These are phyloP conservation scores for Meandrusa payeni DNA, from an alignment of 2,888 invertebrate genomes.

Conservation along the genomic window DNA sequence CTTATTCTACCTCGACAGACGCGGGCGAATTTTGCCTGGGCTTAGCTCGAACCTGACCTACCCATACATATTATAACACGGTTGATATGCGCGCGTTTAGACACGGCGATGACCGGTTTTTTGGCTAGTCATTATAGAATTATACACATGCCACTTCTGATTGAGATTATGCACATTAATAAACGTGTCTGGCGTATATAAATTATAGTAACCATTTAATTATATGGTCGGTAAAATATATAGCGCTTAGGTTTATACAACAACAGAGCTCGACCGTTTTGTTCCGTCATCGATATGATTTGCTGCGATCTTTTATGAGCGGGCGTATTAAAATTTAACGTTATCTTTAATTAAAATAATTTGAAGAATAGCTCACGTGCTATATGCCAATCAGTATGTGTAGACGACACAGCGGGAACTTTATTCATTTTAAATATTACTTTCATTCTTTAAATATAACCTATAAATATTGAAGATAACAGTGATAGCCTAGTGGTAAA, in stretches of 20 bases:
- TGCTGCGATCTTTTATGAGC: no score
- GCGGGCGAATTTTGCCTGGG: slow-evolving; percentile 57
- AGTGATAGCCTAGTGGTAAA: no score
- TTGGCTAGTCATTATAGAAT: slow-evolving; percentile 12
- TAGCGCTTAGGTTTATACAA: slow-evolving; percentile 1
- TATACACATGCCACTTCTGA: slow-evolving; percentile 12
- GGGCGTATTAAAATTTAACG: no score
- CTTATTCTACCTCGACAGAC: slow-evolving; percentile 53
- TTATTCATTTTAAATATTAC: no score
- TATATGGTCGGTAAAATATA: slow-evolving; percentile 13
- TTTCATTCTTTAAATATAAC: no score
- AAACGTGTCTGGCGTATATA: slow-evolving; percentile 27
- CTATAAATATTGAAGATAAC: no score
- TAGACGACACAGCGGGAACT: no score
- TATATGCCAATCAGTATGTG: no score
- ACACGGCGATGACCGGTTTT: slow-evolving; percentile 2
- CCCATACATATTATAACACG: slow-evolving; percentile 29
- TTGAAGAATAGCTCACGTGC: no score
- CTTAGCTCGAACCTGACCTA: slow-evolving; percentile 58
- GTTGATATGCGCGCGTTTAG: background rate
- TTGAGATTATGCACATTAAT: slow-evolving; percentile 6
- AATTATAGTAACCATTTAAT: slow-evolving; percentile 28
- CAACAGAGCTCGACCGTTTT: background rate
- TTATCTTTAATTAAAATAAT: no score
- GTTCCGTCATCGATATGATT: slow-evolving; percentile 3